A percentile compares a stretch with the other conserved stretches of the same genome.
These are phyloP conservation scores for Ips nitidus DNA, from an alignment of 1,140 invertebrate species.

Conservation along the genomic window DNA sequence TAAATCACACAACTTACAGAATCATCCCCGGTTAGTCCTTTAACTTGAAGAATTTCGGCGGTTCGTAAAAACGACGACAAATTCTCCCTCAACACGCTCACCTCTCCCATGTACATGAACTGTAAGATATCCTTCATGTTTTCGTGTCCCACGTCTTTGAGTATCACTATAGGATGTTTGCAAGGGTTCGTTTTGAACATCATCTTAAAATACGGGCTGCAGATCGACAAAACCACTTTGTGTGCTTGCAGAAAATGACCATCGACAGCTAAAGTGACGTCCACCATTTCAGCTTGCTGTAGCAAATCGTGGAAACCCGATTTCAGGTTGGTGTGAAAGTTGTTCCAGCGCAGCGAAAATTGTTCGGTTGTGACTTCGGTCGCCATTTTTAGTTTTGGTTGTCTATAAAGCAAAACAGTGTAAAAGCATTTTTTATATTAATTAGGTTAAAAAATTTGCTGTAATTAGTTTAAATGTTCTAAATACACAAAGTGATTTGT, in stretches of 20 bases:
- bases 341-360: slow-evolving; percentile 68
- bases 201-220: slow-evolving; percentile 72
- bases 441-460: neutral
- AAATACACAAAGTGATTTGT: neutral
- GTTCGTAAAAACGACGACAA: slow-evolving; percentile 83
- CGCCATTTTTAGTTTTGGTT: slow-evolving; percentile 37
- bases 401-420: neutral
- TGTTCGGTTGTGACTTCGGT: slow-evolving; percentile 52
- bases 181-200: slow-evolving; percentile 62
- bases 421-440: neutral
- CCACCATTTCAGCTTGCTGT: slow-evolving; percentile 67
- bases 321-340: slow-evolving; percentile 65
- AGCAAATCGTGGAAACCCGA: slow-evolving; percentile 64
- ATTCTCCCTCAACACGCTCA: slow-evolving; percentile 87
- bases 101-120: slow-evolving; percentile 87
- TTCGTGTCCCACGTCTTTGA: slow-evolving; percentile 75
- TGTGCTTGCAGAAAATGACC: slow-evolving; percentile 71
- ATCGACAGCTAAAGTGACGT: slow-evolving; percentile 72
- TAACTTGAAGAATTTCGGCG: slow-evolving; percentile 84
- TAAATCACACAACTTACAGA: slow-evolving; percentile 43
- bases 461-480: neutral
- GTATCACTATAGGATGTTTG: slow-evolving; percentile 69
- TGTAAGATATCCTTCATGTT: slow-evolving; percentile 77
- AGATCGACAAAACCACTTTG: slow-evolving; percentile 71
- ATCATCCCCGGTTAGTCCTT: slow-evolving; percentile 70